phyloP scores from a whole-genome alignment of 1,140 invertebrate species.

The Drosophila pseudoobscura region DNA sequence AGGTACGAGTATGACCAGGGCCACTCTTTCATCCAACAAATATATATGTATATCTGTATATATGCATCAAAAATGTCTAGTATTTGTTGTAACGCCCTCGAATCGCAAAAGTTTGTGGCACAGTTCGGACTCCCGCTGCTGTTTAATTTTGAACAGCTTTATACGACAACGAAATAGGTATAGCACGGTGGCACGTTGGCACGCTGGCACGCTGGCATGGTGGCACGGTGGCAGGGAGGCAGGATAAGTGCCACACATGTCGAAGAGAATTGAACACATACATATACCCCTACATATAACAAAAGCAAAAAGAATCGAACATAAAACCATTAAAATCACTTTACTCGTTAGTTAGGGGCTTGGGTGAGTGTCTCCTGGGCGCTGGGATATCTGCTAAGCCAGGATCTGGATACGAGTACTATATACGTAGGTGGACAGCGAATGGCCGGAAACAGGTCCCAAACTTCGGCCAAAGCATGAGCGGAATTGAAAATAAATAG shows the following conservation, averaged over 20 bases:
- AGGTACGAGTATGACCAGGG: no score
- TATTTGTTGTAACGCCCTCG: slow-evolving; percentile 57
- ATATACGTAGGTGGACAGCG: slow-evolving; percentile 24
- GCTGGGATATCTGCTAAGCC: slow-evolving; percentile 27
- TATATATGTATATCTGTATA: slow-evolving; percentile 9
- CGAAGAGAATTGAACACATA: slow-evolving; percentile 33
- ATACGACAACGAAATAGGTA: slow-evolving; percentile 46
- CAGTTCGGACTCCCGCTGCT: slow-evolving; percentile 65
- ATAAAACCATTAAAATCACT: slow-evolving; percentile 76
- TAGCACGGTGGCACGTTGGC: slow-evolving; percentile 14
- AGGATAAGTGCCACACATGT: slow-evolving; percentile 62
- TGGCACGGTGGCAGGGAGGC: slow-evolving; percentile 5
- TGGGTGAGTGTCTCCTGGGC: slow-evolving; percentile 12
- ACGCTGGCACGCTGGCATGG: no score
- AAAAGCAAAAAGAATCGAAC: slow-evolving; percentile 31
- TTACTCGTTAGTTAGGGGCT: slow-evolving; percentile 59
- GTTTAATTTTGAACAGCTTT: slow-evolving; percentile 78
- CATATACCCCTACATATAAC: not conserved
- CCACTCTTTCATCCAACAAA: slow-evolving; percentile 3
- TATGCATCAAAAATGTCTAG: slow-evolving; percentile 25
- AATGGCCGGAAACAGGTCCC: slow-evolving; percentile 16
- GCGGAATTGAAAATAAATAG: slow-evolving; percentile 28
- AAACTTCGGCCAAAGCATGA: slow-evolving; percentile 25
- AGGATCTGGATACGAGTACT: slow-evolving; percentile 4
- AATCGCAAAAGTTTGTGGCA: slow-evolving; percentile 69